A percentile compares a stretch with the other conserved stretches of the same genome.
Evolutionary conservation across 2,888 invertebrate species (phyloP).

Genomic region (Eupithecia exiguata): DNA sequence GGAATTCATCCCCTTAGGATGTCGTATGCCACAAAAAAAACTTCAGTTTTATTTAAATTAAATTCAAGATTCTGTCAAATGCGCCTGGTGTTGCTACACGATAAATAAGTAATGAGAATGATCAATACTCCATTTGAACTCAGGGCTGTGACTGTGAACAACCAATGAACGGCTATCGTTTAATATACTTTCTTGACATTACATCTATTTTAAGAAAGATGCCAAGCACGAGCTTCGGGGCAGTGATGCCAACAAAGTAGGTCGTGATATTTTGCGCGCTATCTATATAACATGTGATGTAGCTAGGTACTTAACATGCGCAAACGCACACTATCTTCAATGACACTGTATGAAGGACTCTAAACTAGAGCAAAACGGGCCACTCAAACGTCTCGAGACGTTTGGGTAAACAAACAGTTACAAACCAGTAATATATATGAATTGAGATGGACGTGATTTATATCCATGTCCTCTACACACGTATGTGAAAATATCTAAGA

Average conservation of each 20-base stretch:
- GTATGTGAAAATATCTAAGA: constrained; percentile 45
- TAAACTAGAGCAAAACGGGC: constrained; percentile 49
- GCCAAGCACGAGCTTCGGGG: constrained; percentile 61
- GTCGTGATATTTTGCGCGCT: constrained; percentile 71
- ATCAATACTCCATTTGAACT: constrained; percentile 10
- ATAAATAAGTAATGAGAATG: background rate
- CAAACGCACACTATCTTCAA: constrained; percentile 55
- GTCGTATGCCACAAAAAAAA: background rate
- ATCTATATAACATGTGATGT: constrained; percentile 39
- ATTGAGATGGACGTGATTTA: constrained; percentile 47
- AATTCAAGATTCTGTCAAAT: constrained; percentile 1
- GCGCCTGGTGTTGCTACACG: constrained; percentile 4
- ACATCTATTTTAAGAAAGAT: constrained; percentile 71
- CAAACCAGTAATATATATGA: constrained; percentile 46
- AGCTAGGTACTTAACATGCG: constrained; percentile 44
- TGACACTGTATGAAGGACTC: constrained; percentile 58
- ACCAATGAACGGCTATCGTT: constrained; percentile 29
- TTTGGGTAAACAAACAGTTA: constrained; percentile 46
- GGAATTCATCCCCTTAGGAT: background rate
- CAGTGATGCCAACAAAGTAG: constrained; percentile 68
- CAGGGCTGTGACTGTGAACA: constrained; percentile 14
- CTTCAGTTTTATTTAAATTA: constrained; percentile 25
- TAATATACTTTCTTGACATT: constrained; percentile 68
- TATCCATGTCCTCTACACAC: constrained; percentile 34
- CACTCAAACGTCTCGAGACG: constrained; percentile 40